Evolutionary conservation across 2,888 invertebrate species (phyloP).

Genomic region (Oxystoma pomonae): DNA sequence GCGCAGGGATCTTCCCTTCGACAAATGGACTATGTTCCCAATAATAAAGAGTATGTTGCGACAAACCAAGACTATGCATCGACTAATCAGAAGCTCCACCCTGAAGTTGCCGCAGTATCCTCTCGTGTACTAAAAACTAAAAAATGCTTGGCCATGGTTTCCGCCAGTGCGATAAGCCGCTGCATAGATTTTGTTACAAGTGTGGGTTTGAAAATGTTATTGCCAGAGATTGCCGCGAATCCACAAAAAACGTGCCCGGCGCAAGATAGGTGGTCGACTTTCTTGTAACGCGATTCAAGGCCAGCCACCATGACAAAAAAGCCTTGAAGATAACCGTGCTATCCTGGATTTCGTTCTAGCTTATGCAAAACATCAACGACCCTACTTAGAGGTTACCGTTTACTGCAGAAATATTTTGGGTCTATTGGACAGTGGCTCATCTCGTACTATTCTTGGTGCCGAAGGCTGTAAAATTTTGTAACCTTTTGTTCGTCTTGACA

Average conservation of each 20-base stretch:
- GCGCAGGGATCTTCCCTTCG: no score
- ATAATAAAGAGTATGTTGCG: no score
- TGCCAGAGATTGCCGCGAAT: neutral
- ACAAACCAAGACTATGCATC: no score
- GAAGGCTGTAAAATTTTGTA: conserved; percentile 6
- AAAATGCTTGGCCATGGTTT: no score
- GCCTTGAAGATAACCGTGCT: neutral
- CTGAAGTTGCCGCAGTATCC: no score
- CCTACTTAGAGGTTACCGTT: neutral
- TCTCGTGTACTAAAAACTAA: no score
- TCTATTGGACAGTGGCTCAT: neutral
- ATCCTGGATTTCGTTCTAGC: neutral
- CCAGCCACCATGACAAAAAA: no score
- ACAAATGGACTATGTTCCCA: no score
- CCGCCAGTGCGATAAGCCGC: neutral
- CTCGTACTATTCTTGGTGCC: conserved; percentile 5
- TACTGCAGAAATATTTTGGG: neutral
- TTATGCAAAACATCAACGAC: neutral
- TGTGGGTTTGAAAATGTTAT: neutral
- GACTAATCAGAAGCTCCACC: no score
- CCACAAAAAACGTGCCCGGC: conserved; percentile 4
- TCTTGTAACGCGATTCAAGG: no score
- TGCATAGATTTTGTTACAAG: neutral
- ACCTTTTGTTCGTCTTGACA: neutral
- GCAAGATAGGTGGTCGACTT: no score